Conservation (phyloP, 2,888 invertebrate species). For the Orthosia cruda region DNA sequence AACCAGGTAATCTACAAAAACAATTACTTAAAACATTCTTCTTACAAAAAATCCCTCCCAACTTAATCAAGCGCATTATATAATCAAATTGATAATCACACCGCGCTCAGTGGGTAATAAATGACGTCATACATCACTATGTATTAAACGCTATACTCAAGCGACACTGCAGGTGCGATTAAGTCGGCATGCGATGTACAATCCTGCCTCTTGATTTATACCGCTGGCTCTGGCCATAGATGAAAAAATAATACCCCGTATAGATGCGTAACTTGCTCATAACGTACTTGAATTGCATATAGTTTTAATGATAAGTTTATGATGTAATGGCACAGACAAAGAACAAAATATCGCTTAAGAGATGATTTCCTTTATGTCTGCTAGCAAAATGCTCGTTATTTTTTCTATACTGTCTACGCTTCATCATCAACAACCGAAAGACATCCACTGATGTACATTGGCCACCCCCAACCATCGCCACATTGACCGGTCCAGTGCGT, state of each 20-base stretch:
- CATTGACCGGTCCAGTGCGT: too few species aligned
- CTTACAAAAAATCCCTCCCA: background rate
- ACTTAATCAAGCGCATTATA: slow-evolving; percentile 32
- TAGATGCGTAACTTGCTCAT: background rate
- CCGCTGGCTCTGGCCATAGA: slow-evolving; percentile 56
- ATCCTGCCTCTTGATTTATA: slow-evolving; percentile 79
- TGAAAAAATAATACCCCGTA: slow-evolving; percentile 10
- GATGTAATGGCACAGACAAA: too few species aligned
- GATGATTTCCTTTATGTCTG: too few species aligned
- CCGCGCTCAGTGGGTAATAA: slow-evolving; percentile 76
- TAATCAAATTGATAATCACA: slow-evolving; percentile 58
- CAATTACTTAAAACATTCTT: background rate
- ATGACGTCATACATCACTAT: slow-evolving; percentile 86
- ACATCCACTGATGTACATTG: too few species aligned
- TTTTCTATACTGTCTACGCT: too few species aligned
- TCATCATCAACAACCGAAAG: too few species aligned
- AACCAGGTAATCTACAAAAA: too few species aligned
- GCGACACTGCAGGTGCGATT: slow-evolving; percentile 80
- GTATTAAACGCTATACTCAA: slow-evolving; percentile 79
- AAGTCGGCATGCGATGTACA: slow-evolving; percentile 71
- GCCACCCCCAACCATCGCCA: too few species aligned
- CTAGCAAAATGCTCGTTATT: too few species aligned
- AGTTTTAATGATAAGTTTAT: too few species aligned
- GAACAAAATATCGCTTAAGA: too few species aligned
- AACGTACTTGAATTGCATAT: background rate